Conservation (phyloP, 2,113 vertebrate genomes). For the Cettia cetti region DNA sequence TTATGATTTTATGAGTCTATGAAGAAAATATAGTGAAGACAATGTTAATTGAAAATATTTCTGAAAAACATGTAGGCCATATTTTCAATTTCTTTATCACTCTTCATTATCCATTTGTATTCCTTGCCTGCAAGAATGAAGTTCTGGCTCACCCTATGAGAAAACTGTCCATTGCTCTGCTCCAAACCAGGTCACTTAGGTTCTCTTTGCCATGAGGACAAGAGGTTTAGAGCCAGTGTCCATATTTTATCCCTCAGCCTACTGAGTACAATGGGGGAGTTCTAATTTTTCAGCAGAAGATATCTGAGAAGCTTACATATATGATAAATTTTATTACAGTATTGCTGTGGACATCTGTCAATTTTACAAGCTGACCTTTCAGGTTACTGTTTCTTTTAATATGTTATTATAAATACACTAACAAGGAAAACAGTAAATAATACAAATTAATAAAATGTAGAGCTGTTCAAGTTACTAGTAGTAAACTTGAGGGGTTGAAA, state of each 20-base stretch:
- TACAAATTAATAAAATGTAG: neutral
- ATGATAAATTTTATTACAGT: neutral
- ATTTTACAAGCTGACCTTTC: neutral
- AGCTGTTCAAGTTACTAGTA: neutral
- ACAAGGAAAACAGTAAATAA: neutral
- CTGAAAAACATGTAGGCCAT: neutral
- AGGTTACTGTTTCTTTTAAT: neutral
- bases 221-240: neutral
- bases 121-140: neutral
- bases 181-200: neutral
- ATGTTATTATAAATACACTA: neutral
- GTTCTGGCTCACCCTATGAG: neutral
- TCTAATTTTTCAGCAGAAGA: neutral
- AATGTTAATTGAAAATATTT: neutral
- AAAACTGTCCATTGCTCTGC: neutral
- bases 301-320: neutral
- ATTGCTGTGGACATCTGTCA: neutral
- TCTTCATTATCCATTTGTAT: neutral
- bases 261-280: neutral
- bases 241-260: neutral
- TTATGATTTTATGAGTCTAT: neutral
- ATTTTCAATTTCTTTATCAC: neutral
- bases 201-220: neutral
- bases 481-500: neutral
- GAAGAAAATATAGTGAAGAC: neutral